Evolutionary conservation across 2,888 invertebrate species (phyloP), one percentile per base, ranked within the genome.

Genomic region (Antheraea assamensis): DNA sequence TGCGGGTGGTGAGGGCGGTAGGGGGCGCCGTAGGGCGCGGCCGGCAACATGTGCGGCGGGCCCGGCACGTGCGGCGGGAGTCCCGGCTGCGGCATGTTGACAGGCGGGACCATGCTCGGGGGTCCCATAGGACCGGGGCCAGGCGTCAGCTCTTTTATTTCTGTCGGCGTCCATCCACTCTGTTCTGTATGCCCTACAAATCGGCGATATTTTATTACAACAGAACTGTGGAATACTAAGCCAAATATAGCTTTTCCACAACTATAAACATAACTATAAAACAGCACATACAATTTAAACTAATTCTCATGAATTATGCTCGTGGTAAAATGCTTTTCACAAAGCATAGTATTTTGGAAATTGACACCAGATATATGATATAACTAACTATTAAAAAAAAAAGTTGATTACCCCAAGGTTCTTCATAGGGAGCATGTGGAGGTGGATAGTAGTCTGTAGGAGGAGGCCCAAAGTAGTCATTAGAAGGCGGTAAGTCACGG

Each of bases 61-160:
- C 88, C 87, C 74, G 83, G 77, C 82, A 81, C 78, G 79, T 78
- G 81, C 78, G 85, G 81, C 52, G 91, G 89, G 85, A 82, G 75
- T 80, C 81, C 70, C 76, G 75, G 81, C 84, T 77, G 87, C 66
- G 88, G 85, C 73, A 85, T 80, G 79, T 83, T 82, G 78, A 83
- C 79, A 75, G 88, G 83, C 70, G 91, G 90, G 70, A 88, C 90
- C 79, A 89, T 87, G 79, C 90, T 92, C 70, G 81, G 88, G 17
- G 87, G 88, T 4, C 84, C 87, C 83, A 89, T 85, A 3, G 96
- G 95, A 0, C 8, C 13, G 42, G 42, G 42, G 1, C 96, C 96
- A 0, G 96, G 96, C 1, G 97, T 96, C 74, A 97, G 88, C 83
- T 97, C 96, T 86, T 97, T 97, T 74, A 97, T 96, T 78, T 96